Base-by-base conservation (phyloP, 1,140 invertebrate genomes). In the Papilio helenus region DNA sequence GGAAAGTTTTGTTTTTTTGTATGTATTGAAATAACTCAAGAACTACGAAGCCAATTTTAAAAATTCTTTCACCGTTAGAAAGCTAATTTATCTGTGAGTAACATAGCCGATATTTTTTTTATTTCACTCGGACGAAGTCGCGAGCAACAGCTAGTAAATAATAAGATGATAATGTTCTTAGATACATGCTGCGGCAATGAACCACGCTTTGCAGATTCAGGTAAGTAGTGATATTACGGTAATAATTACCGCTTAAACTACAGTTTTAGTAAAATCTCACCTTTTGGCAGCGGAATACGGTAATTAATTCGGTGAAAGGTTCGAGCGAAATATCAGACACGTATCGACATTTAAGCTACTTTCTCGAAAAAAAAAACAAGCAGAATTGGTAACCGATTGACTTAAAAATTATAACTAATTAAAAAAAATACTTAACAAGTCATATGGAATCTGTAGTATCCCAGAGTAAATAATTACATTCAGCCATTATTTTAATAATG, bases 301-400 rank as follows among this genome's bases (percentile, higher is more conserved):
- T 42, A 72, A 72, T 72, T 72, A 72, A 72, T 73, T 73, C 42
- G 44, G 72, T 49, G 72, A 73, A 73, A 73, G 72, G 42, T 73
- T 73, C 20, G 72, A 72, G n/a, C 16, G 39, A 7, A 49, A 46
- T 73, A 44, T 26, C 72, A 23, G 39, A 73, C n/a, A 23, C 10
- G 34, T 44, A 49, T 73, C 44, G 42, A 44, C 23, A 34, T 29
- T 61, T 26, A 5, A 16, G 61, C 61, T 26, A 65, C 61, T 65
- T 65, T 65, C 23, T 26, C 20, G 18, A 65, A 65, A 65, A 65
- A 16, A 12, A 61, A 26, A 26, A 58, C 9, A 58, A 61, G 51
- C 3, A 61, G 23, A 29, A 65, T 14, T 4, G 23, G 12, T 65
- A 65, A 16, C 61, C 12, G 23, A 16, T 65, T 29, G 20, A 61